These are phyloP conservation scores for Dipodomys spectabilis DNA, from an alignment of 2,113 vertebrate genomes.

Conservation along the genomic window DNA sequence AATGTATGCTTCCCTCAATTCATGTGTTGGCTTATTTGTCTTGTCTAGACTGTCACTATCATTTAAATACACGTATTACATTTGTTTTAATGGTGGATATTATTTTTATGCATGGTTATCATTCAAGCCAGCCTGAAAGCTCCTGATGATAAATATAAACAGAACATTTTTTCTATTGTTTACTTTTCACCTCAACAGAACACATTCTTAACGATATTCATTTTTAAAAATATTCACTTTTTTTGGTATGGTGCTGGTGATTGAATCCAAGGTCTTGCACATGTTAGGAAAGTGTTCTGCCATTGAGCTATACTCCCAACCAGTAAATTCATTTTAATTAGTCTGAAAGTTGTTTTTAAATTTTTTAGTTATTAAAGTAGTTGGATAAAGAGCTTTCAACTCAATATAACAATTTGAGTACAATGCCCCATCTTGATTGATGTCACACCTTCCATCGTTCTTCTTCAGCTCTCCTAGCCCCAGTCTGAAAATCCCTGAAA, in stretches of 20 bases:
- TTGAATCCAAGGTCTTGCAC: no score
- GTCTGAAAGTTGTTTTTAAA: no score
- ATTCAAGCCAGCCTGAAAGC: slow-evolving; percentile 26
- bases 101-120: neutral
- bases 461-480: neutral
- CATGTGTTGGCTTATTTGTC: neutral
- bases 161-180: neutral
- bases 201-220: neutral
- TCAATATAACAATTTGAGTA: no score
- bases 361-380: no score
- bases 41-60: slow-evolving; percentile 21
- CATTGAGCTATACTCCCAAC: no score
- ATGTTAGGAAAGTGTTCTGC: no score
- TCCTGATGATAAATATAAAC: slow-evolving; percentile 4
- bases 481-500: slow-evolving; percentile 61
- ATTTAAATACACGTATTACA: neutral
- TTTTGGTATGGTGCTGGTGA: neutral
- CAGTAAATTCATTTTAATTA: no score
- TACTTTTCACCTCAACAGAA: slow-evolving; percentile 23
- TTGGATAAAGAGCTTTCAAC: no score
- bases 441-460: neutral
- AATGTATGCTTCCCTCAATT: neutral
- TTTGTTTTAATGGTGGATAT: neutral
- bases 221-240: neutral
- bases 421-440: no score